Base-by-base conservation (phyloP, 2,113 vertebrate genomes). In the Laterallus jamaicensis region DNA sequence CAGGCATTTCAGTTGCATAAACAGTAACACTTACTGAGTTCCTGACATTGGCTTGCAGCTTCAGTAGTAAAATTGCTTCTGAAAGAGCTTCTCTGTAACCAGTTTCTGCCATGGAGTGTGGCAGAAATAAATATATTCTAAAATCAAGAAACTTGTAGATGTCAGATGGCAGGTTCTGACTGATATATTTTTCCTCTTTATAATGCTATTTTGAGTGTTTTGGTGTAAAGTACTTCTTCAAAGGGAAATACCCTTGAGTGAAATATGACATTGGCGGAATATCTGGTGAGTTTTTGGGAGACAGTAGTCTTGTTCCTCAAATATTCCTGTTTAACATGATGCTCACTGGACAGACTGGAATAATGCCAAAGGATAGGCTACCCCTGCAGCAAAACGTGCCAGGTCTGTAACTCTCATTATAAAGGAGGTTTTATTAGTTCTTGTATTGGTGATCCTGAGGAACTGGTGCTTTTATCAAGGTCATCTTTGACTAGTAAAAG, bases 1-100 rank as follows among this genome's bases (percentile, higher is more conserved):
- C 59, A 91, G 77, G 70, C 28, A 47, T 89, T 93, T 80, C 71
- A 81, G 62, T 16, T 82, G 82, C 47, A 42, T 81, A 92, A 97
- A 93, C 90, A 93, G 44, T 28, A 88, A 35, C 49, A 35, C 49
- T 84, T 73, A 58, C 3, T 0, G 12, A 49, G 81, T 35, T 79
- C 63, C 70, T 94, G 83, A 85, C 50, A 20, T 39, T 47, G 88
- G 56, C 35, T 86, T 80, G 59, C 66, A 85, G 40, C 50, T 90
- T 84, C 10, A 17, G 1, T 2, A n/a, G 47, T 14, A 32, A 69
- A 86, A 86, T 47, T 71, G 50, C 28, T 88, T 70, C 74, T 86
- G 68, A 86, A 93, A 66, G 69, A 58, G 35, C 52, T 91, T 35
- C 55, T 86, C 7, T 40, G 31, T 68, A 82, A 77, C 29, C 52